These are phyloP conservation scores for Xestoiulus laeticollis DNA, from an alignment of 2,888 invertebrate species.

Conservation along the genomic window DNA sequence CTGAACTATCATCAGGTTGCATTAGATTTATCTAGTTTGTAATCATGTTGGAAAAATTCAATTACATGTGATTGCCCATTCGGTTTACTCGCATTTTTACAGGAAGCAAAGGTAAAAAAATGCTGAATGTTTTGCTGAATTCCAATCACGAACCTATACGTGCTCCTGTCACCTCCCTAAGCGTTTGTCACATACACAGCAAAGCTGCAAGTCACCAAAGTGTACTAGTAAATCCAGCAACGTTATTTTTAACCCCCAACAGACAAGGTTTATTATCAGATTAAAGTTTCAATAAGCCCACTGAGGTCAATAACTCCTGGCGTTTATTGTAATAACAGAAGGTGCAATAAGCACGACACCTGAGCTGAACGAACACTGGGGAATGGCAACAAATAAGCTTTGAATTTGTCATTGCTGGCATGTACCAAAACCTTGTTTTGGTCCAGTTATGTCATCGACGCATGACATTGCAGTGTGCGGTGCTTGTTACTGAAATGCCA, in stretches of 20 bases:
- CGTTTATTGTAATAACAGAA: not conserved
- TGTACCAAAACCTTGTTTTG: not conserved
- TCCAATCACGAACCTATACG: not conserved
- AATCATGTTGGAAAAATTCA: no score
- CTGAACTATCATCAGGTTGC: no score
- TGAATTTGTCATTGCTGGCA: no score
- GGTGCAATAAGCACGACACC: not conserved
- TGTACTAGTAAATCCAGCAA: not conserved
- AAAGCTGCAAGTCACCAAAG: not conserved
- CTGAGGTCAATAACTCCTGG: not conserved
- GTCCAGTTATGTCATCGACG: not conserved
- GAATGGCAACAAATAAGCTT: not conserved
- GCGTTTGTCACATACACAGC: not conserved
- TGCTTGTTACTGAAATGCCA: not conserved
- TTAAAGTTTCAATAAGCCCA: constrained; percentile 5
- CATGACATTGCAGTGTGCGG: not conserved
- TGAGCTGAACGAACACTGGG: not conserved
- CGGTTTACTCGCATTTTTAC: not conserved
- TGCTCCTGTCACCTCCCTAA: not conserved
- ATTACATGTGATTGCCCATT: not conserved
- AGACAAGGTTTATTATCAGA: not conserved
- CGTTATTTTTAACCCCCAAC: not conserved
- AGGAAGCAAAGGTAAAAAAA: not conserved
- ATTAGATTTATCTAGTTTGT: no score
- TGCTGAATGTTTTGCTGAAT: not conserved